A percentile compares a stretch with the other conserved stretches of the same genome.
phyloP scores from a whole-genome alignment of 2,113 vertebrate species.

The Gobiocypris rarus region DNA sequence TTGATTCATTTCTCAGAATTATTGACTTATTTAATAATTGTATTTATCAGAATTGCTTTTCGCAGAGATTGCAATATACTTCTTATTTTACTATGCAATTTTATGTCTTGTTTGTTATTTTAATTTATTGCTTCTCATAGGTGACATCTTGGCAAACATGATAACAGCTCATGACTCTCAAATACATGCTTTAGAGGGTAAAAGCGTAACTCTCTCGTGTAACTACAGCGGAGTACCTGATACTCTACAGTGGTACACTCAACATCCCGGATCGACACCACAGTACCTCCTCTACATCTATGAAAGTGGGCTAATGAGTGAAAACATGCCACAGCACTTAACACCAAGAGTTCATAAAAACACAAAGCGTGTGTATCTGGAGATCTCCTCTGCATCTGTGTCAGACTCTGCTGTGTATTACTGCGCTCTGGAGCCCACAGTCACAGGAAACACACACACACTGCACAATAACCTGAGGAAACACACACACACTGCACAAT shows the following conservation, averaged over 20 bases:
- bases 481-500: no score
- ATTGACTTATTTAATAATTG: not conserved
- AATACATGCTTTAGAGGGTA: not conserved
- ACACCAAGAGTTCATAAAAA: not conserved
- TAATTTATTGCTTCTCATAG: not conserved
- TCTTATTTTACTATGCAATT: not conserved
- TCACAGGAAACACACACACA: constrained; percentile 15
- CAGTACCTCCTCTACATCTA: constrained; percentile 22
- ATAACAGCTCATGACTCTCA: not conserved
- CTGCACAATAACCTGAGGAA: no score
- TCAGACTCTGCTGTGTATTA: constrained; percentile 32
- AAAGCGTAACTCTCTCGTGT: not conserved
- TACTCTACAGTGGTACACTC: not conserved
- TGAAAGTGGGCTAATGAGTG: not conserved
- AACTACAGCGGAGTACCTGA: constrained; percentile 11
- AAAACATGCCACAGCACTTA: not conserved
- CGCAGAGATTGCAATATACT: not conserved
- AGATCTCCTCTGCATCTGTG: constrained; percentile 3
- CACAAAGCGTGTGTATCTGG: not conserved
- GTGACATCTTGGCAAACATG: not conserved
- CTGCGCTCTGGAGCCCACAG: constrained; percentile 35
- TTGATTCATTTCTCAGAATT: not conserved
- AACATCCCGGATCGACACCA: constrained; percentile 33
- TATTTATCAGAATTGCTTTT: not conserved
- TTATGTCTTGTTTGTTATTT: not conserved